Evolutionary conservation across 2,797 vertebrate genomes (phyloP).

Genomic region (Lophotriccus pileatus): DNA sequence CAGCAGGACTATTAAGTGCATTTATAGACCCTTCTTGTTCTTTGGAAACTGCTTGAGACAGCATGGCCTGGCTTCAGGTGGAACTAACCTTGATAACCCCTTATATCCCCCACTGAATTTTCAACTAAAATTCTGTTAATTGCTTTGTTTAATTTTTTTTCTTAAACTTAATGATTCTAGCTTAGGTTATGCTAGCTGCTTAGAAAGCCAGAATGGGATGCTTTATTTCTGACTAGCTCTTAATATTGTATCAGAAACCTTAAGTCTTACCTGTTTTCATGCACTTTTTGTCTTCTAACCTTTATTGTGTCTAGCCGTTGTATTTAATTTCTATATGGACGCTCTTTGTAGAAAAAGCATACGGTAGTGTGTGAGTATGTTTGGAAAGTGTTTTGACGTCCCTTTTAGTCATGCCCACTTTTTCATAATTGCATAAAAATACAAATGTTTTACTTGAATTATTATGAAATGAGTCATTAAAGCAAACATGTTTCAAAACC

Average conservation of each 20-base stretch:
- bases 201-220: neutral
- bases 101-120: neutral
- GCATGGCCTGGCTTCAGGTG: neutral
- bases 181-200: neutral
- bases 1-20: neutral
- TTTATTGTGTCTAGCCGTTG: neutral
- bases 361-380: neutral
- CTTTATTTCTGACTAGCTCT: neutral
- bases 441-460: neutral
- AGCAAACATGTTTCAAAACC: neutral
- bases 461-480: neutral
- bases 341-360: neutral
- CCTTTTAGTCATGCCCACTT: neutral
- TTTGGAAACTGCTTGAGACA: neutral
- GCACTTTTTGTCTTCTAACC: neutral
- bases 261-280: neutral
- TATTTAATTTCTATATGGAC: neutral
- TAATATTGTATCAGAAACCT: neutral
- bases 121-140: neutral
- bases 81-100: rapidly evolving
- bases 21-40: neutral
- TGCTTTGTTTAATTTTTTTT: neutral
- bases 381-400: neutral
- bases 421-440: neutral
- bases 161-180: neutral